Base-by-base conservation (phyloP, 1,140 invertebrate genomes). In the Saccostrea echinata region DNA sequence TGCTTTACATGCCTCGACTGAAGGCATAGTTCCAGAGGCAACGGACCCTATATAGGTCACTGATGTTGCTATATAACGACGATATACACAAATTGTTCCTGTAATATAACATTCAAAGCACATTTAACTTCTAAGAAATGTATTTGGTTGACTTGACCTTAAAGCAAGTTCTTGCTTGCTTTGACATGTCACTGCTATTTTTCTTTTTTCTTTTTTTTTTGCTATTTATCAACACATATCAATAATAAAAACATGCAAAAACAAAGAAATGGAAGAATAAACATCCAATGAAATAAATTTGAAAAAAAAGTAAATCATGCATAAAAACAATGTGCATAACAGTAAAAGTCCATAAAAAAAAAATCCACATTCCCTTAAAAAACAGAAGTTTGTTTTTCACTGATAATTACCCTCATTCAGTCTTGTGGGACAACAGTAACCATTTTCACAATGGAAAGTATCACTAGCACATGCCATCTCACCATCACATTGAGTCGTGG, bases 321-420 rank as follows among this genome's bases (percentile, higher is more conserved):
- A 61, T 61, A 21, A 61, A 21, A 61, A 21, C 55, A 21, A 61
- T 57, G 55, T 21, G 21, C 55, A 57, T 61, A 61, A 18, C 55
- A 61, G 18, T 61, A 21, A 4, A 53, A 57, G 3, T 57, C 21
- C 6, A 57, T 57, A 57, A 57, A 13, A 61, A 1, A 61, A 61
- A 61, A 61, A n/a, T 61, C 55, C n/a, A 61, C 18, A 61, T 18
- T 18, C 55, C n/a, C 55, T 43, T 43, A 43, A 43, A n/a, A 43
- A 43, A 43, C 43, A 43, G n/a, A n/a, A n/a, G n/a, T 43, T 43
- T 3, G 43, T 43, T 43, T 43, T 43, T n/a, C 2, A 24, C 71
- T 83, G n/a, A n/a, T n/a, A n/a, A n/a, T n/a, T 83, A 83, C 81
- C 81, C n/a, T 83, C 24, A 53, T 83, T 83, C 12, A 83, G 9